These are phyloP conservation scores for Lasioglossum vierecki DNA, from an alignment of 2,888 invertebrate genomes.

Conservation along the genomic window DNA sequence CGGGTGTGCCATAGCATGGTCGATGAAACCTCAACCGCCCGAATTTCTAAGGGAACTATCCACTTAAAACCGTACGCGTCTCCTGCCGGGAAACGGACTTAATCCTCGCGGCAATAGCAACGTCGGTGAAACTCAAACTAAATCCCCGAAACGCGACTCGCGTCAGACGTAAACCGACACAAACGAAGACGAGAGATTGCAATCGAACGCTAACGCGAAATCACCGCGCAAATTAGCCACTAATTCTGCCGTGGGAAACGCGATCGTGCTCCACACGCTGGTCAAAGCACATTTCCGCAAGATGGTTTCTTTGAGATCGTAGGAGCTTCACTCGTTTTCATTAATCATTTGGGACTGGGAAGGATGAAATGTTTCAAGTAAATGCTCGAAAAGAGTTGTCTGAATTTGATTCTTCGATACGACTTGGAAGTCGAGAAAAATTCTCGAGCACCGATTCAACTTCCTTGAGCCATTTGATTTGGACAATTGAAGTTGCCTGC, in stretches of 20 bases:
- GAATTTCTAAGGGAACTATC: constrained; percentile 38
- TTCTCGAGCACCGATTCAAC: background rate
- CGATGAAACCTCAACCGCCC: constrained; percentile 81
- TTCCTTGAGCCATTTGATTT: background rate
- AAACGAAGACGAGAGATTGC: background rate
- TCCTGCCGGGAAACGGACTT: constrained; percentile 21
- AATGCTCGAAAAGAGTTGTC: background rate
- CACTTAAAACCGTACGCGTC: constrained; percentile 28
- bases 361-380: background rate
- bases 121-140: constrained; percentile 22
- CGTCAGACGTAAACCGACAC: constrained; percentile 16
- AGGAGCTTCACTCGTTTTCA: background rate
- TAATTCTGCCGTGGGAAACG: constrained; percentile 17
- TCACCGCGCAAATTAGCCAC: constrained; percentile 14
- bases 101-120: constrained; percentile 32
- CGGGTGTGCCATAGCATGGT: constrained; percentile 81
- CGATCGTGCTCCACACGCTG: constrained; percentile 17
- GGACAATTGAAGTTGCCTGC: background rate
- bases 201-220: constrained; percentile 18
- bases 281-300: background rate
- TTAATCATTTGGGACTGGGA: background rate
- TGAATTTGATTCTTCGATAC: background rate
- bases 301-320: background rate
- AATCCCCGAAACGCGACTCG: constrained; percentile 22
- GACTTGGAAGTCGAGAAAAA: background rate